These are phyloP conservation scores for Porites lutea DNA, from an alignment of 64 coral and sea anemone species.

Conservation along the genomic window DNA sequence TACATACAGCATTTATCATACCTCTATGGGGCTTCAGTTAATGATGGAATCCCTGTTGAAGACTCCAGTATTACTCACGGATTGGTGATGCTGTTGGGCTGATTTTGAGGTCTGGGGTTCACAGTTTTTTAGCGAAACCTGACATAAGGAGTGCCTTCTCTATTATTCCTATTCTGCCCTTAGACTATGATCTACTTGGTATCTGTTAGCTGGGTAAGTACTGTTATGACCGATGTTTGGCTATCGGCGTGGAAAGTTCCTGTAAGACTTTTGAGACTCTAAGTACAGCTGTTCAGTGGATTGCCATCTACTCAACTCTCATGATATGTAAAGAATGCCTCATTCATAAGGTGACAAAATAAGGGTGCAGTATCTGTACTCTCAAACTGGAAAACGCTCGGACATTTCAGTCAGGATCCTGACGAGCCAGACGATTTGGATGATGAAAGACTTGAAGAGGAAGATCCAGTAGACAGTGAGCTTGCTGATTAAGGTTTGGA, in stretches of 20 bases:
- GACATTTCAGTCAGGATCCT: no score
- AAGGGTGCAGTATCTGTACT: no score
- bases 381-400: no score
- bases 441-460: no score
- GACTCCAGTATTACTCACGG: slow-evolving; percentile 23
- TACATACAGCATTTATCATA: slow-evolving; percentile 49
- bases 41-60: slow-evolving; percentile 48
- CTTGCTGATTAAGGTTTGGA: no score
- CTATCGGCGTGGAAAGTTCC: slow-evolving; percentile 48
- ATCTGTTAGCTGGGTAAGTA: slow-evolving; percentile 12
- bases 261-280: slow-evolving; percentile 41
- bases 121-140: slow-evolving; percentile 34
- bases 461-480: no score
- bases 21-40: slow-evolving; percentile 36
- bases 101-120: slow-evolving; percentile 15
- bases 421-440: no score
- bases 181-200: slow-evolving; percentile 37
- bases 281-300: slow-evolving; percentile 30
- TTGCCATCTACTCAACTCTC: no score
- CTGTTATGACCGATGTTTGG: slow-evolving; percentile 61
- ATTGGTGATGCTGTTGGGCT: slow-evolving; percentile 37
- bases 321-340: no score
- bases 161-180: slow-evolving; percentile 55
- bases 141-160: slow-evolving; percentile 51
- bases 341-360: no score